These are phyloP conservation scores for Agrilus planipennis DNA, from an alignment of 1,140 invertebrate genomes.

Conservation along the genomic window DNA sequence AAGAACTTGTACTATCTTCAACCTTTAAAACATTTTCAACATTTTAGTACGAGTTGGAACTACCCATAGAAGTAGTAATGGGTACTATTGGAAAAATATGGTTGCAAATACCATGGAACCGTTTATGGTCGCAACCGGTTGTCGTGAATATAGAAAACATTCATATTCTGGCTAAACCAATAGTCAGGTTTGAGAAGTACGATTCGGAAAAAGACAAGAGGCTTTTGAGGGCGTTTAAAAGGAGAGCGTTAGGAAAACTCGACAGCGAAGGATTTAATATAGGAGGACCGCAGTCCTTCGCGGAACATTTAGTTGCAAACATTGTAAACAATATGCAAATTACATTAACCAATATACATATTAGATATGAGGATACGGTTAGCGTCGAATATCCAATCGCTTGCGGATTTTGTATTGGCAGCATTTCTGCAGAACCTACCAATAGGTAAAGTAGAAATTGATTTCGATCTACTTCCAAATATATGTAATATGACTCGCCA, in stretches of 20 bases:
- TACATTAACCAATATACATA: conserved; percentile 66
- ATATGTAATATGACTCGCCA: no score
- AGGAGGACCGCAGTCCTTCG: conserved; percentile 44
- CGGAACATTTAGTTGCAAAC: conserved; percentile 60
- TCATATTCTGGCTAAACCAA: conserved; percentile 60
- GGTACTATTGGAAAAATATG: conserved; percentile 64
- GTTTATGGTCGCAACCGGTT: conserved; percentile 56
- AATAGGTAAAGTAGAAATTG: conserved; percentile 58
- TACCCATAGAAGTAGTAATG: conserved; percentile 70
- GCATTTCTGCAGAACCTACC: conserved; percentile 65
- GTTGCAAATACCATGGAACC: conserved; percentile 67
- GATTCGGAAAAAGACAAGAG: conserved; percentile 63
- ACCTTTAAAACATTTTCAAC: no score
- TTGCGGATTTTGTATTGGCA: conserved; percentile 68
- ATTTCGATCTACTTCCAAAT: no score
- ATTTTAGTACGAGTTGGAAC: conserved; percentile 63
- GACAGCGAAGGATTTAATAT: conserved; percentile 39
- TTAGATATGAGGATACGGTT: conserved; percentile 69
- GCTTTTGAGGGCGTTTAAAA: conserved; percentile 58
- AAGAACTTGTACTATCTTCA: no score
- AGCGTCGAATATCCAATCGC: conserved; percentile 54
- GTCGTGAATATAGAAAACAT: conserved; percentile 63
- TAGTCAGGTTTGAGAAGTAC: conserved; percentile 52
- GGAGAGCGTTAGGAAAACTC: conserved; percentile 42
- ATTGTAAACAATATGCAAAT: conserved; percentile 73